Conservation (phyloP, 2,113 vertebrate species). For the Varanus salvator region DNA sequence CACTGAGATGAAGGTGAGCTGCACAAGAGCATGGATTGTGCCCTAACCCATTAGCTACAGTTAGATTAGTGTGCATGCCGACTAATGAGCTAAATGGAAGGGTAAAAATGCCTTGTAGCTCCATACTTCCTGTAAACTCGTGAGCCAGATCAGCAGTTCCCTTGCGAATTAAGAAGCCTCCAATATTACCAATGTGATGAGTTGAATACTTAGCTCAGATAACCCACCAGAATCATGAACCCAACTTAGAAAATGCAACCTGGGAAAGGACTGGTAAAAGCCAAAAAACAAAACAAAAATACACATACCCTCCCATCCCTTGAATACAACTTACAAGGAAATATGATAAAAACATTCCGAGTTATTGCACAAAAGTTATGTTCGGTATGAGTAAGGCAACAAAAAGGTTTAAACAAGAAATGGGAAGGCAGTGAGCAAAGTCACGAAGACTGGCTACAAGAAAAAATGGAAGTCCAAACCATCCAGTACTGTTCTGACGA, state of each 20-base stretch:
- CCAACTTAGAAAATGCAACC: slow-evolving; percentile 85
- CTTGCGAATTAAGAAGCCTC: slow-evolving; percentile 68
- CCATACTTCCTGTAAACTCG: slow-evolving; percentile 49
- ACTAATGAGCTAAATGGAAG: slow-evolving; percentile 62
- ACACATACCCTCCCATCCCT: slow-evolving; percentile 71
- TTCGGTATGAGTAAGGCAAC: slow-evolving; percentile 83
- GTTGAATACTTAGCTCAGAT: slow-evolving; percentile 67
- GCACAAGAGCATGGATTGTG: neutral
- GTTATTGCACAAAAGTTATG: slow-evolving; percentile 95
- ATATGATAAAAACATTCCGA: slow-evolving; percentile 86
- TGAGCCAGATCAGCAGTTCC: slow-evolving; percentile 49
- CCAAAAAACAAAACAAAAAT: slow-evolving; percentile 76
- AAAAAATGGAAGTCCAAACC: slow-evolving; percentile 44
- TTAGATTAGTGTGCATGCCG: slow-evolving; percentile 58
- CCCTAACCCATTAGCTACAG: slow-evolving; percentile 67
- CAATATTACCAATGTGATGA: slow-evolving; percentile 66
- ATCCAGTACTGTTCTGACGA: slow-evolving; percentile 57
- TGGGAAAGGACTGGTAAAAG: slow-evolving; percentile 88
- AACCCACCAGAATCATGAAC: slow-evolving; percentile 78
- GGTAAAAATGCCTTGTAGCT: slow-evolving; percentile 58
- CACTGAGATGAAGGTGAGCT: slow-evolving; percentile 65
- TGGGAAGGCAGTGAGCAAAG: slow-evolving; percentile 71
- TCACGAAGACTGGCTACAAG: slow-evolving; percentile 47
- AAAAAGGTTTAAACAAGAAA: slow-evolving; percentile 68
- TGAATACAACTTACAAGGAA: slow-evolving; percentile 85